Evolutionary conservation across 2,113 vertebrate species (phyloP), one percentile per base, ranked within the genome.

Genomic region (Artemisiospiza belli): DNA sequence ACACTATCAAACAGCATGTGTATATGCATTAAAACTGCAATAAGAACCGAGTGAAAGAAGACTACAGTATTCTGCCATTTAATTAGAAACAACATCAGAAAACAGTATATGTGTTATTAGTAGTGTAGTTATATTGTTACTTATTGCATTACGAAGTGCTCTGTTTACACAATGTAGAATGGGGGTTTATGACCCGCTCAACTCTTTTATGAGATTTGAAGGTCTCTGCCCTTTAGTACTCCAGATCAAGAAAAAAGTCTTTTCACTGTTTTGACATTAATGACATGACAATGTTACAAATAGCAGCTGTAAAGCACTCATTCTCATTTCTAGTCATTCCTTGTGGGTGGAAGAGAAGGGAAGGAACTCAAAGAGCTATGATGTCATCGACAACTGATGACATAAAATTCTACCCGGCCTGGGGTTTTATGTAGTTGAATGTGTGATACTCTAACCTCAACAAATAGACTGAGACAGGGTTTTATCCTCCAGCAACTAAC

Each of bases 141-240:
- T 69, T 77, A 69, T 23, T 76, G 39, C 43, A 76, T 90, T 95
- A 91, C 11, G 11, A 85, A 83, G 41, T n/a, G 18, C 30, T 92
- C 54, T 85, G 33, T 85, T 79, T 89, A 41, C 39, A 47, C 33
- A 54, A 18, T 33, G 28, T 19, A 55, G 72, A 87, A 90, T 72
- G 55, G 35, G 37, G 25, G 11, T 35, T 94, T 93, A 55, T 91
- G 80, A 95, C 57, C 57, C 47, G 64, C 39, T 92, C 78, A 83
- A 5, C 4, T 80, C n/a, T 47, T 58, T 55, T 35, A 46, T 58
- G 70, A 91, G 63, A 88, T 80, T 39, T 82, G 30, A 91, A 89
- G 73, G 52, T 28, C 87, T 90, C 80, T 94, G 43, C 33, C n/a
- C 66, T 81, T 95, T 87, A 83, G 87, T 89, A 63, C 37, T 79